Conservation (phyloP, 2,797 vertebrate species). For the Miichthys miiuy region DNA sequence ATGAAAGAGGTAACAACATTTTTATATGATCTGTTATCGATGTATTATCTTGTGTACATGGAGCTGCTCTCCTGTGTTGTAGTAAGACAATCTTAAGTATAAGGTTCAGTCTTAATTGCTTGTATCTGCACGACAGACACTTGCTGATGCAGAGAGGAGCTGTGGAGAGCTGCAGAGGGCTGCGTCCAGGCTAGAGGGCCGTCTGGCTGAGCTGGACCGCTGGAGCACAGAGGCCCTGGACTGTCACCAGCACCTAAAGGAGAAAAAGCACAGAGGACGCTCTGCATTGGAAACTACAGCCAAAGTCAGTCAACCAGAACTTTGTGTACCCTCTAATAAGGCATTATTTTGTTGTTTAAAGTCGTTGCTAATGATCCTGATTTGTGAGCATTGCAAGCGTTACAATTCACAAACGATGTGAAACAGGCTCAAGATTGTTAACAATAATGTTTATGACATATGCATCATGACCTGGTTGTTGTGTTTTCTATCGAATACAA, state of each 20-base stretch:
- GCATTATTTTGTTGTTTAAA: not conserved
- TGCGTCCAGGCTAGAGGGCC: slow-evolving; percentile 70
- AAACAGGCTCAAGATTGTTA: not conserved
- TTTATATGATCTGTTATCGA: not conserved
- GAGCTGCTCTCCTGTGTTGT: not conserved
- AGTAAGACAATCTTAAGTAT: not conserved
- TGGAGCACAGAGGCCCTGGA: slow-evolving; percentile 76
- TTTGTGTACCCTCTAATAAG: not conserved
- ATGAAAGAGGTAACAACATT: not conserved
- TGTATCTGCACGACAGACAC: slow-evolving; percentile 38
- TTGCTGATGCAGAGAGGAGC: slow-evolving; percentile 61
- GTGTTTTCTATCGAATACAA: not conserved
- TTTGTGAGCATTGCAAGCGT: too few species aligned
- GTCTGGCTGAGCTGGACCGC: slow-evolving; percentile 72
- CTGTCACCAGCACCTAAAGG: slow-evolving; percentile 56
- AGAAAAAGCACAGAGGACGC: slow-evolving; percentile 36
- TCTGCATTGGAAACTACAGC: slow-evolving; percentile 12
- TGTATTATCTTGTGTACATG: not conserved
- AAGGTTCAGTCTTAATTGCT: not conserved
- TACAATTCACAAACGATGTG: not conserved
- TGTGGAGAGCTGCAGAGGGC: slow-evolving; percentile 72
- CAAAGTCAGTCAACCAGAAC: slow-evolving; percentile 51
- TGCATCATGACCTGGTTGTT: too few species aligned
- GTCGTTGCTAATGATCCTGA: not conserved
- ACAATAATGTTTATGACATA: not conserved